phyloP scores from a whole-genome alignment of 1,140 invertebrate genomes.

The Meteorus sp. region DNA sequence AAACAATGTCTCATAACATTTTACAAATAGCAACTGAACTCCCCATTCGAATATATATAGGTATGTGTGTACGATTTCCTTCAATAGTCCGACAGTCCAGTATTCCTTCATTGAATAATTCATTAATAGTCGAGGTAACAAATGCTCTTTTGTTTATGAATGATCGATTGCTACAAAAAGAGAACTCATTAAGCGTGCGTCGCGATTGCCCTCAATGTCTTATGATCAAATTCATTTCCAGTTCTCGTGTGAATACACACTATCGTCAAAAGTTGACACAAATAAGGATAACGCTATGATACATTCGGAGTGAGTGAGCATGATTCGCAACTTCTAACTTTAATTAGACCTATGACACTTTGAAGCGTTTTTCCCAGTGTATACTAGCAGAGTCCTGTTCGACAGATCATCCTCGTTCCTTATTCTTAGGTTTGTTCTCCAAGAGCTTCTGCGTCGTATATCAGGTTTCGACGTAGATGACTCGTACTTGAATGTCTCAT shows the following conservation, averaged over 20 bases:
- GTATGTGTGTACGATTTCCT: background rate
- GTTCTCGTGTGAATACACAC: no score
- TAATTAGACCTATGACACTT: background rate
- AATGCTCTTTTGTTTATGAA: background rate
- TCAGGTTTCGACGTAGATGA: background rate
- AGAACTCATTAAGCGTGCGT: background rate
- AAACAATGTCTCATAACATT: conserved; percentile 33
- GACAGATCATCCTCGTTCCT: background rate
- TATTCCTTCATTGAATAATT: conserved; percentile 16
- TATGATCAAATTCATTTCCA: background rate
- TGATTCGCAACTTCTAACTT: background rate
- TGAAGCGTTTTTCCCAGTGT: background rate
- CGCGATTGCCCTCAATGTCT: background rate
- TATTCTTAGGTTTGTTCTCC: no score
- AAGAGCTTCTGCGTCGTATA: background rate
- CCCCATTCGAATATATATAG: conserved; percentile 14
- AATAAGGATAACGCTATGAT: background rate
- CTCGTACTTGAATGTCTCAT: no score
- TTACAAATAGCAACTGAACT: conserved; percentile 30
- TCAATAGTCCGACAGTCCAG: conserved; percentile 14
- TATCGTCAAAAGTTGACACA: no score
- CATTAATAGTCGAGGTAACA: background rate
- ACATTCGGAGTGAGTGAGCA: background rate
- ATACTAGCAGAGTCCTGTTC: no score
- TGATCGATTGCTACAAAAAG: background rate